Conservation (phyloP, 2,113 vertebrate species). For the Smithornis capensis region DNA sequence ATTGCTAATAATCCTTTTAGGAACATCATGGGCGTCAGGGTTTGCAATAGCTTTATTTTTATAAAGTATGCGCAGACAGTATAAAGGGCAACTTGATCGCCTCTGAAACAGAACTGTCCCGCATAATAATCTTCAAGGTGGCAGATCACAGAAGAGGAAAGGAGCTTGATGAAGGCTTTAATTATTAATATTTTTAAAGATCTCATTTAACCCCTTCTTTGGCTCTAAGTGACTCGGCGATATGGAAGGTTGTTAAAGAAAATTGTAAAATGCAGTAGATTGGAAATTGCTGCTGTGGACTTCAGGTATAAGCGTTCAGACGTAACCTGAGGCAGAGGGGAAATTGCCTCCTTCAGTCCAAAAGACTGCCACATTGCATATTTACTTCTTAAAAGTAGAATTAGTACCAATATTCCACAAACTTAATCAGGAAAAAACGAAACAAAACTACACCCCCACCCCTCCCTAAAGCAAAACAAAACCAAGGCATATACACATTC, state of each 20-base stretch:
- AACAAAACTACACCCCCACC: neutral
- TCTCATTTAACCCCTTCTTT: neutral
- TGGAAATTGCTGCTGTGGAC: neutral
- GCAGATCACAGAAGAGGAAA: neutral
- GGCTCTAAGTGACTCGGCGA: neutral
- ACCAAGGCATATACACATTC: neutral
- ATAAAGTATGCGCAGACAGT: constrained; percentile 71
- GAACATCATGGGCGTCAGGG: constrained; percentile 64
- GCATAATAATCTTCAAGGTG: neutral
- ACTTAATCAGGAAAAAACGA: neutral
- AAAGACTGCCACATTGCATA: neutral
- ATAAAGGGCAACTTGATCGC: constrained; percentile 56
- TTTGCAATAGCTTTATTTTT: constrained; percentile 72
- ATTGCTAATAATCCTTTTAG: constrained; percentile 81
- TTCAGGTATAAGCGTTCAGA: neutral
- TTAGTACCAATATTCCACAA: neutral
- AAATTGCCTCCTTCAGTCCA: neutral
- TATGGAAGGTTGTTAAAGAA: neutral
- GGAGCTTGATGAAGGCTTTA: neutral
- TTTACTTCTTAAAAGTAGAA: neutral
- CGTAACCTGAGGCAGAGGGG: accelerated
- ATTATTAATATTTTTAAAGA: neutral
- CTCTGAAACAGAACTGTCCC: constrained; percentile 1
- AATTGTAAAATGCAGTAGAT: neutral
- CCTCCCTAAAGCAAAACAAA: neutral